Evolutionary conservation across 2,888 invertebrate genomes (phyloP).

Genomic region (Andricus quercusramuli): DNA sequence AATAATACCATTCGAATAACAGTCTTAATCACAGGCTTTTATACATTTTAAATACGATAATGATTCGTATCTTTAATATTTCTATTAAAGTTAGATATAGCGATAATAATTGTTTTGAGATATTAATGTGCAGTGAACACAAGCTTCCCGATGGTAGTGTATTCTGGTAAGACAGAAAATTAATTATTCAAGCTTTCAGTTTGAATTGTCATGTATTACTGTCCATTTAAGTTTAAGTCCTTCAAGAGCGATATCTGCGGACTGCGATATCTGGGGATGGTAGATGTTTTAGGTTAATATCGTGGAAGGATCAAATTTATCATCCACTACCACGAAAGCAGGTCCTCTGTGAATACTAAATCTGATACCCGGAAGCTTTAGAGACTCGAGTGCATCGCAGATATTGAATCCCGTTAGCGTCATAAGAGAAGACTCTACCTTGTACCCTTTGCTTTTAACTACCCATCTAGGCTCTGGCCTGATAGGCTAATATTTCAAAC

Average conservation of each 20-base stretch:
- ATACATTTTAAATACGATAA: too few species aligned
- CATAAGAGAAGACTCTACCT: constrained; percentile 38
- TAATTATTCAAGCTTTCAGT: background rate
- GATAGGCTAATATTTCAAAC: constrained; percentile 61
- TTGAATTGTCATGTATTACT: background rate
- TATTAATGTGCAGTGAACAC: too few species aligned
- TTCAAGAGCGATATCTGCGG: background rate
- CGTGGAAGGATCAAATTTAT: constrained; percentile 36
- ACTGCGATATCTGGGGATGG: constrained; percentile 5
- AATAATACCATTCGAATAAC: too few species aligned
- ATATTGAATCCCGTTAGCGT: constrained; percentile 38
- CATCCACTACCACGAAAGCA: constrained; percentile 23
- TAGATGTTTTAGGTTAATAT: constrained; percentile 35
- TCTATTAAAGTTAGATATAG: too few species aligned
- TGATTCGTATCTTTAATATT: too few species aligned
- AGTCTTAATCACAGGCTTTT: too few species aligned
- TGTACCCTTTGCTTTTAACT: constrained; percentile 49
- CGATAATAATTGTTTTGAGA: too few species aligned
- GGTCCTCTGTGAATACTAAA: constrained; percentile 28
- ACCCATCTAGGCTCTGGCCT: constrained; percentile 48
- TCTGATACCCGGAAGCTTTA: constrained; percentile 34
- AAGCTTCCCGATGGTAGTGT: too few species aligned
- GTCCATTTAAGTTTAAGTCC: background rate
- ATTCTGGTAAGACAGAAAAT: background rate
- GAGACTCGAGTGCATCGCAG: constrained; percentile 37